Evolutionary conservation across 2,888 invertebrate genomes (phyloP).

Genomic region (Morinoia aosen): DNA sequence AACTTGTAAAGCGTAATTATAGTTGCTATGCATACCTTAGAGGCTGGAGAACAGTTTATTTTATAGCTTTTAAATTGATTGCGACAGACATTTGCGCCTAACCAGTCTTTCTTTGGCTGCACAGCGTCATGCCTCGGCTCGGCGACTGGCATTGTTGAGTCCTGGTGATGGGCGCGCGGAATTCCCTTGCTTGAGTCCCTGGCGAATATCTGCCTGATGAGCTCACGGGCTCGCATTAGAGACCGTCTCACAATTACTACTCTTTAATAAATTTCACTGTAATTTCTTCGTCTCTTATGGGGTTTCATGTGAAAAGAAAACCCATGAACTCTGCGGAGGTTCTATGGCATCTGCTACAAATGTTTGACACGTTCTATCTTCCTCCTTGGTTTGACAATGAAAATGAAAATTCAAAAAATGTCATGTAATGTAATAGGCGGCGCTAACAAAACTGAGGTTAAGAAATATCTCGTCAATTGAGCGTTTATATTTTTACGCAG

Average conservation of each 20-base stretch:
- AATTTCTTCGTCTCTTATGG: background rate
- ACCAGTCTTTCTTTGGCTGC: background rate
- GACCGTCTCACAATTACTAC: background rate
- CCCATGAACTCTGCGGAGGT: background rate
- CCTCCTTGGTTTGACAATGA: background rate
- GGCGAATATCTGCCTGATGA: background rate
- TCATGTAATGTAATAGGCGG: too few species aligned
- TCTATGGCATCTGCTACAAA: background rate
- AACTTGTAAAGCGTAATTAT: background rate
- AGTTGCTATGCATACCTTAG: background rate
- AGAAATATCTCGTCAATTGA: background rate
- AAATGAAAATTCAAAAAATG: background rate
- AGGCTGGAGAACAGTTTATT: background rate
- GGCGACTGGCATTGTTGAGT: background rate
- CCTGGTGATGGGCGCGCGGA: background rate
- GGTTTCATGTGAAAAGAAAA: background rate
- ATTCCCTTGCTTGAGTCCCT: slow-evolving; percentile 5
- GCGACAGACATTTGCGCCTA: background rate
- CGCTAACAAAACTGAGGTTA: background rate
- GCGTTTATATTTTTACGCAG: background rate
- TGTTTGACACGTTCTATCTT: background rate
- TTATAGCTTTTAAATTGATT: background rate
- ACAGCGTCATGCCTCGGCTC: background rate
- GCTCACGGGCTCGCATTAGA: background rate
- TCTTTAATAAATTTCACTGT: background rate